phyloP scores from a whole-genome alignment of 2,888 invertebrate species.

The Microchrysa polita region DNA sequence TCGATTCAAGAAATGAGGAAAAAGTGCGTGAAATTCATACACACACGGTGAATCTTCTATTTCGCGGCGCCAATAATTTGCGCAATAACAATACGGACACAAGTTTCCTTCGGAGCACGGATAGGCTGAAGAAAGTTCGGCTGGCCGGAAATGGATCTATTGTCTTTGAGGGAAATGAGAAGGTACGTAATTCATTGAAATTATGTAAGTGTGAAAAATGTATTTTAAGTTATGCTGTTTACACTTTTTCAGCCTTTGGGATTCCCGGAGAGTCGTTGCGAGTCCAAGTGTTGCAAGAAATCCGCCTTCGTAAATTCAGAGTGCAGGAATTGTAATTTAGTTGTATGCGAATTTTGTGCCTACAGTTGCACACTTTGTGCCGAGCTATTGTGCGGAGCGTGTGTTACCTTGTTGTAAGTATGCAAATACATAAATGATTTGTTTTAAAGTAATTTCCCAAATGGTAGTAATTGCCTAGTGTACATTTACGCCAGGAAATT shows the following conservation, averaged over 20 bases:
- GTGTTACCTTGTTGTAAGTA: constrained; percentile 53
- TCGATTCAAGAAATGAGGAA: constrained; percentile 48
- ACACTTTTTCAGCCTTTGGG: constrained; percentile 46
- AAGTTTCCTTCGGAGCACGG: neutral
- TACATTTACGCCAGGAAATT: too few species aligned
- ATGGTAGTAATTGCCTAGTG: too few species aligned
- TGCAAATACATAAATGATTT: too few species aligned
- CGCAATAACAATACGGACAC: constrained; percentile 45
- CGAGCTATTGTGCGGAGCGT: constrained; percentile 50
- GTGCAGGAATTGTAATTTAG: constrained; percentile 53
- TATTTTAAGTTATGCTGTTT: too few species aligned
- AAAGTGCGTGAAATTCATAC: constrained; percentile 52
- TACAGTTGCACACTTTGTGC: constrained; percentile 51
- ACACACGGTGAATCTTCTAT: constrained; percentile 52
- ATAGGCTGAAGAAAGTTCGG: constrained; percentile 4
- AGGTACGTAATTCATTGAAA: too few species aligned
- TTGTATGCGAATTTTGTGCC: constrained; percentile 53
- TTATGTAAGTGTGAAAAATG: too few species aligned
- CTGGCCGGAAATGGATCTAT: constrained; percentile 50
- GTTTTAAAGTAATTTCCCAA: too few species aligned
- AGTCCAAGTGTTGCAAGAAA: constrained; percentile 52
- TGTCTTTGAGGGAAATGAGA: constrained; percentile 44
- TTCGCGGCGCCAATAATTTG: constrained; percentile 50
- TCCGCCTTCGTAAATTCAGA: constrained; percentile 50
- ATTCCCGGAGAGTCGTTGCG: constrained; percentile 45